Evolutionary conservation across 2,113 vertebrate genomes (phyloP).

Genomic region (Mesoclemmys tuberculata): DNA sequence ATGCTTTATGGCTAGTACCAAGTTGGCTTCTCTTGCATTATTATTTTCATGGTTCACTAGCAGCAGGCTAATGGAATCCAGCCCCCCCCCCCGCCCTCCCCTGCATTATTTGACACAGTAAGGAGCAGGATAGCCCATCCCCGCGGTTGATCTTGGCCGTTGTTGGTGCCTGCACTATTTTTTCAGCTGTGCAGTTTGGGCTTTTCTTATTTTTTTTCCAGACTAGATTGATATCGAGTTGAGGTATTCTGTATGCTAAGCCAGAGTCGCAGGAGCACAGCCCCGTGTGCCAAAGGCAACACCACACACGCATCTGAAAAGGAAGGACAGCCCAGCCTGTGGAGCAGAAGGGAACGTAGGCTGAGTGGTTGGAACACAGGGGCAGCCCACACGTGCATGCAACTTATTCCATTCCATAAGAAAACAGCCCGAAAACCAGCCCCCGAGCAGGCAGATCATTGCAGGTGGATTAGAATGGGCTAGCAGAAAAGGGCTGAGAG

Average conservation of each 20-base stretch:
- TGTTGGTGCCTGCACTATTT: slow-evolving; percentile 29
- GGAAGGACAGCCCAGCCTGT: not conserved
- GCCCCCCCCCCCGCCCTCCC: accelerated
- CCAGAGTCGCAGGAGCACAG: slow-evolving; percentile 5
- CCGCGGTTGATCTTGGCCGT: slow-evolving; percentile 57
- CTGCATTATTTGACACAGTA: not conserved
- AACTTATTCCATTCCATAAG: accelerated
- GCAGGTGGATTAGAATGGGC: not conserved
- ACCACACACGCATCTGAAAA: not conserved
- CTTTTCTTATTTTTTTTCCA: not conserved
- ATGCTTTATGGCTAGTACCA: accelerated
- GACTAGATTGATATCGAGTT: slow-evolving; percentile 15
- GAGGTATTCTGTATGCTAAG: slow-evolving; percentile 15
- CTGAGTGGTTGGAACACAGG: not conserved
- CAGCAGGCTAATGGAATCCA: not conserved
- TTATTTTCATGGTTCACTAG: not conserved
- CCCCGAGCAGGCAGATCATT: not conserved
- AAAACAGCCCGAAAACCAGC: not conserved
- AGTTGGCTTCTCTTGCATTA: not conserved
- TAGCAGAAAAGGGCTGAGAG: not conserved
- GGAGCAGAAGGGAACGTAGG: not conserved
- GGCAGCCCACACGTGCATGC: not conserved
- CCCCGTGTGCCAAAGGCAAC: slow-evolving; percentile 15
- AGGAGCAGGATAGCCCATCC: not conserved
- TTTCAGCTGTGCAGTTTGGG: slow-evolving; percentile 57